A percentile compares a stretch with the other conserved stretches of the same genome.
Conservation (phyloP, 2,113 vertebrate species). For the Macheiramphus alcinus region DNA sequence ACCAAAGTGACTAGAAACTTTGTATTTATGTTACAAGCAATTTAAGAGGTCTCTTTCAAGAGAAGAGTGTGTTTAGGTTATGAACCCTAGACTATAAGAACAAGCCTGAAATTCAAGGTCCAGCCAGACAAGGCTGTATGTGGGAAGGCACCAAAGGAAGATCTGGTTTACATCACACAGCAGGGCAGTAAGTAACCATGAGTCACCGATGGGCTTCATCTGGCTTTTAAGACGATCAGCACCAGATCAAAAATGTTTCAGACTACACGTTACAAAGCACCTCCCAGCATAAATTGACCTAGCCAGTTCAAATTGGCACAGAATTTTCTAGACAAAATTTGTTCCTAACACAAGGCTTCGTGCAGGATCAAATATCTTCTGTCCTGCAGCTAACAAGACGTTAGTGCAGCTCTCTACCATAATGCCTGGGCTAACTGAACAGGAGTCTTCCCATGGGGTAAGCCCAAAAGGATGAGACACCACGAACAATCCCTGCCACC, state of each 20-base stretch:
- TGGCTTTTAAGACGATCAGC: slow-evolving; percentile 1
- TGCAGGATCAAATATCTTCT: neutral
- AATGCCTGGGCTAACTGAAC: neutral
- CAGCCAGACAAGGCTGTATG: neutral
- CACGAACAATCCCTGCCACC: neutral
- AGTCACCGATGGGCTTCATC: neutral
- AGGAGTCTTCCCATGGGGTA: neutral
- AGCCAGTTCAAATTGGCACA: neutral
- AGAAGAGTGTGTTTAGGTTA: neutral
- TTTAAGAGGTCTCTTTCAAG: neutral
- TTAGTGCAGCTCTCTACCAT: neutral
- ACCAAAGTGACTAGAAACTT: neutral
- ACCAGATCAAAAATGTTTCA: neutral
- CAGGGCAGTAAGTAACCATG: neutral
- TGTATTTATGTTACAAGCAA: neutral
- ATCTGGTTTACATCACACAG: slow-evolving; percentile 25
- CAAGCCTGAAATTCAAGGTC: neutral
- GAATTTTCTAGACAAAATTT: neutral
- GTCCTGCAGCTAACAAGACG: neutral
- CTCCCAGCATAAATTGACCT: neutral
- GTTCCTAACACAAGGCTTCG: neutral
- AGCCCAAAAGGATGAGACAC: neutral
- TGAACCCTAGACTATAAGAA: neutral
- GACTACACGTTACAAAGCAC: neutral
- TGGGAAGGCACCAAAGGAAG: neutral